Evolutionary conservation across 2,888 invertebrate genomes (phyloP).

Genomic region (Schizotus pectinicornis): DNA sequence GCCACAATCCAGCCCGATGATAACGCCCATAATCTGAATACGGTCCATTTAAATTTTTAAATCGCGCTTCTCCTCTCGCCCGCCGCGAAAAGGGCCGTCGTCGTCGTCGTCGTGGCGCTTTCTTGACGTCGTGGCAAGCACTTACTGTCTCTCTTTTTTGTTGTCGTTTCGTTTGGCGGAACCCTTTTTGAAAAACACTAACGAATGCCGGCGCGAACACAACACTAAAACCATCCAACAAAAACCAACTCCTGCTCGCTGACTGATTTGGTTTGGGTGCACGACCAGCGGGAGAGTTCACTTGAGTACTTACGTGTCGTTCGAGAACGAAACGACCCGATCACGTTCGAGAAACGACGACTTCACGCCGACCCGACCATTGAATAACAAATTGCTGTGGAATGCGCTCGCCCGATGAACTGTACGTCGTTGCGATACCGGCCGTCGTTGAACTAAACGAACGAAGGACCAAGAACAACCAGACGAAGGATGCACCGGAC

Average conservation of each 20-base stretch:
- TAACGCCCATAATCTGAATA: neutral
- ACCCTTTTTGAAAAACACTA: constrained; percentile 1
- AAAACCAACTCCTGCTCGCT: constrained; percentile 14
- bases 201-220: constrained; percentile 8
- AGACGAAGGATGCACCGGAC: too few relatives aligned
- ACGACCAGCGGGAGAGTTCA: constrained; percentile 31
- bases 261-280: constrained; percentile 29
- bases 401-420: constrained; percentile 28
- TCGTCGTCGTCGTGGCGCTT: constrained; percentile 11
- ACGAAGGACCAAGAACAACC: too few relatives aligned
- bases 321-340: constrained; percentile 4
- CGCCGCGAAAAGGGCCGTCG: neutral
- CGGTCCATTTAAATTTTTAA: constrained; percentile 17
- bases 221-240: constrained; percentile 15
- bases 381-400: constrained; percentile 28
- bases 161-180: neutral
- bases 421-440: neutral
- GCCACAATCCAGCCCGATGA: constrained; percentile 8
- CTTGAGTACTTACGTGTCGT: constrained; percentile 20
- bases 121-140: neutral
- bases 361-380: constrained; percentile 16
- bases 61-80: neutral
- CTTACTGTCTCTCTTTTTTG: neutral
- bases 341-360: constrained; percentile 16
- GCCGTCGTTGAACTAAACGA: too few relatives aligned